Evolutionary conservation across 2,888 invertebrate genomes (phyloP), one percentile per base, ranked within the genome.

Genomic region (Arrhopalites spinosus): DNA sequence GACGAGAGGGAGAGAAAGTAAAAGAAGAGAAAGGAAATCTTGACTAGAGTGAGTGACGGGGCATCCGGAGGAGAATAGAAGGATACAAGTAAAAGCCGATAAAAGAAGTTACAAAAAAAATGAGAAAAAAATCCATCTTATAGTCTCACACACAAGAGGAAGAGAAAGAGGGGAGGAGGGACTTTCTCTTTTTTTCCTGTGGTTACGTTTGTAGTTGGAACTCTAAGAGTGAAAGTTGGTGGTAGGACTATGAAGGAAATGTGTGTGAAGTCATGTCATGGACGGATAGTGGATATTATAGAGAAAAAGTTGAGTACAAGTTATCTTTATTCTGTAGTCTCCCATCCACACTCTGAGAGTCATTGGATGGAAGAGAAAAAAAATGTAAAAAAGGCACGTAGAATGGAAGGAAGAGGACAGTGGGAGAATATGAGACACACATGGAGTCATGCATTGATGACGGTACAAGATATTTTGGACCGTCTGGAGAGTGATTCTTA

Each of bases 401-500:
- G 20, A 69, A 69, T 53, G 25, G 25, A 27, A 25, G 25, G 17
- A 29, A 50, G 23, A 17, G 29, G 25, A 50, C 23, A 11, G 53
- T 7, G 69, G 29, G 50, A 29, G 17, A 29, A 47, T 25, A 23
- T 13, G 23, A 59, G 45, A 45, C 45, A n/a, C n/a, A n/a, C n/a
- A n/a, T n/a, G 59, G 25, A 59, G 59, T 20, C 20, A 23, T 25
- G 20, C 59, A 36, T 36, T 36, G 36, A 11, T 36, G 36, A 11
- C 36, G 36, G 36, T 36, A 36, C 36, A 36, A 36, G 36, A 36
- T 36, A 30, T 27, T 68, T n/a, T 53, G 53, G 29, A 56, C 17
- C 69, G 30, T 69, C 53, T 53, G 25, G 68, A 68, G 27, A 50
- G 27, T 53, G 53, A 69, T 69, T 53, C 69, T 69, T 50, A 53